Conservation (phyloP, 2,113 vertebrate genomes). For the Ivindomyrus marchei region DNA sequence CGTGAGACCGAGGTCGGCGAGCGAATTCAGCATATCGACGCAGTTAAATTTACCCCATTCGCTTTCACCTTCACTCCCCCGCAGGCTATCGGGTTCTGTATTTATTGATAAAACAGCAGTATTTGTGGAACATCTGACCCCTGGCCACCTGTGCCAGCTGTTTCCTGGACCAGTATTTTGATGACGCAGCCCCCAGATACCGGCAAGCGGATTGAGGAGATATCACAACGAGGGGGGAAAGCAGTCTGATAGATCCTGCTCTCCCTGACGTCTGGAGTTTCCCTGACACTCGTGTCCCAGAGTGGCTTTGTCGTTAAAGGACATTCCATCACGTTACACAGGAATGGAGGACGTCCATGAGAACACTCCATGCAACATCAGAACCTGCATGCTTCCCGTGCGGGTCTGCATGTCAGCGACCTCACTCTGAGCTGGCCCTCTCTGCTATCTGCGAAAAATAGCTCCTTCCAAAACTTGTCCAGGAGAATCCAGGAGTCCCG, state of each 20-base stretch:
- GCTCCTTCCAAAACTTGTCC: background rate
- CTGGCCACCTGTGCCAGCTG: conserved; percentile 45
- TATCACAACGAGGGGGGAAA: background rate
- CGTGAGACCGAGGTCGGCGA: conserved; percentile 32
- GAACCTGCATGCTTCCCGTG: background rate
- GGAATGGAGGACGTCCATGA: background rate
- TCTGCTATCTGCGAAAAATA: conserved; percentile 1
- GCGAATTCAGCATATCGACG: conserved; percentile 43
- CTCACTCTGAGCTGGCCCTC: background rate
- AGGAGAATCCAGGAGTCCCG: conserved; percentile 1
- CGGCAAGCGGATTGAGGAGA: background rate
- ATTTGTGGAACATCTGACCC: conserved; percentile 45
- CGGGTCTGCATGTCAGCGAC: background rate
- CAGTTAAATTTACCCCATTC: conserved; percentile 47
- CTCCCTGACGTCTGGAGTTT: background rate
- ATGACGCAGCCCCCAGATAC: conserved; percentile 32
- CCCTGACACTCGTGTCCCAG: background rate
- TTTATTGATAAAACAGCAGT: conserved; percentile 58
- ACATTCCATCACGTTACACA: background rate
- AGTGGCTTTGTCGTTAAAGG: background rate
- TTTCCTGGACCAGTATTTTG: conserved; percentile 35
- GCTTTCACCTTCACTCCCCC: conserved; percentile 30
- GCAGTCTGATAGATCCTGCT: background rate
- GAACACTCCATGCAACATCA: background rate
- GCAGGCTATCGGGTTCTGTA: conserved; percentile 42